phyloP scores from a whole-genome alignment of 2,797 vertebrate species.

The Cercopithecus petaurista region DNA sequence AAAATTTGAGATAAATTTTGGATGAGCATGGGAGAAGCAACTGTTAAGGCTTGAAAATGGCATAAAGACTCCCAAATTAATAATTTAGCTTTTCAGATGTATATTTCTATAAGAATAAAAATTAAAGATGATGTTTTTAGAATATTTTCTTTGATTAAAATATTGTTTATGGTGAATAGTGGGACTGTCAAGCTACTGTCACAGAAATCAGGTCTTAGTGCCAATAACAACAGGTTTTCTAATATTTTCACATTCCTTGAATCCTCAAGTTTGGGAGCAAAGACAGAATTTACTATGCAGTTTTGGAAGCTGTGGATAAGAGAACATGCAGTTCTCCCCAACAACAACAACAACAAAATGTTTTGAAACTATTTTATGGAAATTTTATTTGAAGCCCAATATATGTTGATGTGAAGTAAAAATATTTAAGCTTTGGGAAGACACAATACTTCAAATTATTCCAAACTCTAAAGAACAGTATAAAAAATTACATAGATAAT shows the following conservation, averaged over 20 bases:
- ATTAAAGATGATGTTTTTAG: neutral
- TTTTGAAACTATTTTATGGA: too few relatives aligned
- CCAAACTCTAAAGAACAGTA: neutral
- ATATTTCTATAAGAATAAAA: conserved; percentile 34
- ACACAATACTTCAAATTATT: neutral
- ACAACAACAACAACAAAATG: neutral
- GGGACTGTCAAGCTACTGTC: neutral
- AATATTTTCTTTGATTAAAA: conserved; percentile 42
- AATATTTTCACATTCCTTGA: neutral
- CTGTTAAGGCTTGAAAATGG: neutral
- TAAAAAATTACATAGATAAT: neutral
- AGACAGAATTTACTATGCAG: conserved; percentile 18
- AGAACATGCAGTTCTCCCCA: neutral
- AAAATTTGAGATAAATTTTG: conserved; percentile 20
- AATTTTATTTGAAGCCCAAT: neutral
- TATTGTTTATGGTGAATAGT: neutral
- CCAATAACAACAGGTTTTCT: neutral
- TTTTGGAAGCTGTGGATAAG: neutral
- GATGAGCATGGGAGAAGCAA: neutral
- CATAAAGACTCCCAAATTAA: neutral
- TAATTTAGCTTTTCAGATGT: neutral
- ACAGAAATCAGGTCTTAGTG: neutral
- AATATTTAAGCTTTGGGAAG: neutral
- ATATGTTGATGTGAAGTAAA: neutral
- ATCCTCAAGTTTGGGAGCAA: conserved; percentile 3